Percentiles rank a stretch among this genome's conserved stretches.
phyloP scores from a whole-genome alignment of 2,113 vertebrate species.

The Barnardius zonarius region DNA sequence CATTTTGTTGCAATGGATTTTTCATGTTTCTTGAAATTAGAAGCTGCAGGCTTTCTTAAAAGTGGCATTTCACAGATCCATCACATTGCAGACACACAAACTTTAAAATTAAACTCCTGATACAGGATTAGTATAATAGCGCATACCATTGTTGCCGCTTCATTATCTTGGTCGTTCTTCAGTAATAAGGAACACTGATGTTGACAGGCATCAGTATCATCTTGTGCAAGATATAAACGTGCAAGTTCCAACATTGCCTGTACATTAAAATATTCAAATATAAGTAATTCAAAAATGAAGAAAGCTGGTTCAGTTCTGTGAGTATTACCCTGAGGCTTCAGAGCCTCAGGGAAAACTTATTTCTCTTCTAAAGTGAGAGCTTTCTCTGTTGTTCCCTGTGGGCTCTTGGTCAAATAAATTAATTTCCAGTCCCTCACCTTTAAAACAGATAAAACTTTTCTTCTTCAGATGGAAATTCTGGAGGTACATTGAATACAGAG shows the following conservation, averaged over 20 bases:
- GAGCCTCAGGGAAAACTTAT: neutral
- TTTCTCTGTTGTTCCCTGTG: neutral
- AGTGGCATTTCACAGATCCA: neutral
- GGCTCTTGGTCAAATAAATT: neutral
- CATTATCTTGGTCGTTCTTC: conserved; percentile 89
- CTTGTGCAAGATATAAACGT: conserved; percentile 86
- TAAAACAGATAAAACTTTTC: neutral
- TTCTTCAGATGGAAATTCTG: neutral
- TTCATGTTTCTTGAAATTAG: neutral
- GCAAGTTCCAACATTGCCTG: conserved; percentile 96
- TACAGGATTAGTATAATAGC: neutral
- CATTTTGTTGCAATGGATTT: neutral
- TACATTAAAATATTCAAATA: neutral
- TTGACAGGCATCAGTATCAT: conserved; percentile 86
- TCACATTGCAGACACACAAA: neutral
- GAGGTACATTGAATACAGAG: neutral
- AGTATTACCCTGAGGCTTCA: neutral
- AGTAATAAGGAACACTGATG: conserved; percentile 87
- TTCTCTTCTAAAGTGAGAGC: neutral
- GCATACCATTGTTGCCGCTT: conserved; percentile 84
- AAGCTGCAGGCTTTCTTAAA: neutral
- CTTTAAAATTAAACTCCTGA: neutral
- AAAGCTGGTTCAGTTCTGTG: neutral
- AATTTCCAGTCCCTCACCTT: neutral
- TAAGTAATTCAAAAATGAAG: neutral